Evolutionary conservation across 2,113 vertebrate genomes (phyloP).

Genomic region (Guaruba guarouba): DNA sequence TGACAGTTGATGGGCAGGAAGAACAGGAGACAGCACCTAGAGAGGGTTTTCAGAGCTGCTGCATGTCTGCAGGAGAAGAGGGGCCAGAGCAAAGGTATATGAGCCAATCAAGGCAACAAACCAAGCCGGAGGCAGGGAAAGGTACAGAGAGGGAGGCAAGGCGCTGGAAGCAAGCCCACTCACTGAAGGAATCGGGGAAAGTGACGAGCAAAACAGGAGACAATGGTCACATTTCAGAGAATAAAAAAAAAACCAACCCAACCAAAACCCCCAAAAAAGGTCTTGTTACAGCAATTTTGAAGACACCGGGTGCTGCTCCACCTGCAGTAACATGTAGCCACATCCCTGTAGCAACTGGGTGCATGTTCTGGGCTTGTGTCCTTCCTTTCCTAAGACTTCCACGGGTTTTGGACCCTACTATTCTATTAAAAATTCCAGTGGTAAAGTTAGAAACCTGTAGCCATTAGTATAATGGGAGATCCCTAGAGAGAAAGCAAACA

Average conservation of each 20-base stretch:
- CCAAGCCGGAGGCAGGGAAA: background rate
- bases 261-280: background rate
- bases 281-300: background rate
- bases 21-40: background rate
- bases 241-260: background rate
- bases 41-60: background rate
- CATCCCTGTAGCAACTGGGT: background rate
- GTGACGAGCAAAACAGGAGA: background rate
- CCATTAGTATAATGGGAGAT: conserved; percentile 32
- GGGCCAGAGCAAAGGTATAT: background rate
- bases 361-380: background rate
- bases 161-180: background rate
- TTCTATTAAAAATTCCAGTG: background rate
- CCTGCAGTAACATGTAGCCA: background rate
- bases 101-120: background rate
- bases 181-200: background rate
- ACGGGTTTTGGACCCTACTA: background rate
- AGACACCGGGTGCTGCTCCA: background rate
- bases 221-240: background rate
- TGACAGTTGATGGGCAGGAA: background rate
- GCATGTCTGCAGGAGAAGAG: background rate
- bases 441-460: conserved; percentile 12
- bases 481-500: background rate
- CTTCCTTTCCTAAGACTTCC: background rate
- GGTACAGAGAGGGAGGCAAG: background rate